Base-by-base conservation (phyloP, 2,113 vertebrate species). In the Nanorana parkeri region DNA sequence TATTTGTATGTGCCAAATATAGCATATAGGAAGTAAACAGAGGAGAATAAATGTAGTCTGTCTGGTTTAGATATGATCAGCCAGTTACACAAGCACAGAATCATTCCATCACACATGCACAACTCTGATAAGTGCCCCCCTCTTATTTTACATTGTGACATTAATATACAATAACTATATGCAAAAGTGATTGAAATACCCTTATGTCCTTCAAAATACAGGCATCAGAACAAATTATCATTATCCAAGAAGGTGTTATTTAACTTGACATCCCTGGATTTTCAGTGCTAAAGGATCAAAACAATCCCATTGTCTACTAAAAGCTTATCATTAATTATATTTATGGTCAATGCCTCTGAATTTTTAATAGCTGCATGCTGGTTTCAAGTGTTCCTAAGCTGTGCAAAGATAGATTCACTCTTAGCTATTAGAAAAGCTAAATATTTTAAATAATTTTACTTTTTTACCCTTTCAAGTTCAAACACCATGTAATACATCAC, bases 281-380 rank as follows among this genome's bases (percentile, higher is more conserved):
- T 66, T 83, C 63, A 68, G 56, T 76, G 29, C 29, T 58, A 76
- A 83, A 60, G 72, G 80, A 83, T 83, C 80, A 83, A 68, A 83
- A 75, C 19, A 64, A 76, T 76, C 52, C 19, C 72, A 83, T 76
- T 83, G 80, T 61, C 80, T 68, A 51, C 54, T 81, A 83, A 76
- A 76, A 76, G 64, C 80, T 83, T 68, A 64, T 68, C 80, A 76
- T 83, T 83, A 83, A 83, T 83, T 76, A 76, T 83, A 68, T 83
- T 76, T 83, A 83, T 83, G 80, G 72, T 66, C 71, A 83, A 83
- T 76, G 80, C 80, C 72, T 83, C 64, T 76, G 72, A 83, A 83
- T 83, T 83, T 76, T 83, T 83, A 83, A 83, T 83, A 83, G 80
- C 80, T 17, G 3, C 80, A 76, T 51, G 64, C 80, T 76, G 80